Conservation (phyloP, 2,113 vertebrate genomes). For the Lampris incognitus region DNA sequence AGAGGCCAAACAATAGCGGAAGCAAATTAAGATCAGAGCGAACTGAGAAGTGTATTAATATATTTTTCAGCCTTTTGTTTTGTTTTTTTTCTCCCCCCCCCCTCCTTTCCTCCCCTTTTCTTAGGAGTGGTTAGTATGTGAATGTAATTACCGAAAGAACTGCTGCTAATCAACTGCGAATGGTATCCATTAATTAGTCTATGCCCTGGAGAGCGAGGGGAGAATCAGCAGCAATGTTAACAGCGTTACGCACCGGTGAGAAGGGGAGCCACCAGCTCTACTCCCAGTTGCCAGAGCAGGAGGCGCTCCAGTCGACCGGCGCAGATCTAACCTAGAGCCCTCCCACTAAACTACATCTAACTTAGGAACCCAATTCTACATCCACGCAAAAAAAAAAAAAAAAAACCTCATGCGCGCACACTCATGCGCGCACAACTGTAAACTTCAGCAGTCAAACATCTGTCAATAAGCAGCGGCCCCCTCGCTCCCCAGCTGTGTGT, state of each 20-base stretch:
- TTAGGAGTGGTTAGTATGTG: constrained; percentile 93
- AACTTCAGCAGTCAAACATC: constrained; percentile 58
- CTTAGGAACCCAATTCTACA: constrained; percentile 25
- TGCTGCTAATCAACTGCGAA: constrained; percentile 99
- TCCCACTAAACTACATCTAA: constrained; percentile 66
- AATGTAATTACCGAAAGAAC: constrained; percentile 99
- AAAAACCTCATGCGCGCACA: background rate
- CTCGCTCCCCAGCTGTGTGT: constrained; percentile 52
- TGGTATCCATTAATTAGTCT: constrained; percentile 99
- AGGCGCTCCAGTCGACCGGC: constrained; percentile 83
- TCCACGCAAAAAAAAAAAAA: constrained; percentile 42
- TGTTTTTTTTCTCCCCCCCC: constrained; percentile 71
- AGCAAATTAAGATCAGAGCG: constrained; percentile 92
- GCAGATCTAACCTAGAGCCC: constrained; percentile 86
- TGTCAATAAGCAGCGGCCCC: constrained; percentile 50
- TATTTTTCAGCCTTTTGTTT: constrained; percentile 82
- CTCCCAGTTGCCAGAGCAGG: constrained; percentile 88
- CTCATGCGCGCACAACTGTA: constrained; percentile 1
- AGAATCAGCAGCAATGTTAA: constrained; percentile 91
- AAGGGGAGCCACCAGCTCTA: constrained; percentile 73
- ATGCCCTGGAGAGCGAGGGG: constrained; percentile 94
- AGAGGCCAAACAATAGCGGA: constrained; percentile 88
- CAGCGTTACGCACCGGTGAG: constrained; percentile 84
- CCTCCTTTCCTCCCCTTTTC: constrained; percentile 76
- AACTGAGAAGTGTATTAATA: constrained; percentile 92